Conservation (phyloP, 2,113 vertebrate genomes). For the Capra hircus region DNA sequence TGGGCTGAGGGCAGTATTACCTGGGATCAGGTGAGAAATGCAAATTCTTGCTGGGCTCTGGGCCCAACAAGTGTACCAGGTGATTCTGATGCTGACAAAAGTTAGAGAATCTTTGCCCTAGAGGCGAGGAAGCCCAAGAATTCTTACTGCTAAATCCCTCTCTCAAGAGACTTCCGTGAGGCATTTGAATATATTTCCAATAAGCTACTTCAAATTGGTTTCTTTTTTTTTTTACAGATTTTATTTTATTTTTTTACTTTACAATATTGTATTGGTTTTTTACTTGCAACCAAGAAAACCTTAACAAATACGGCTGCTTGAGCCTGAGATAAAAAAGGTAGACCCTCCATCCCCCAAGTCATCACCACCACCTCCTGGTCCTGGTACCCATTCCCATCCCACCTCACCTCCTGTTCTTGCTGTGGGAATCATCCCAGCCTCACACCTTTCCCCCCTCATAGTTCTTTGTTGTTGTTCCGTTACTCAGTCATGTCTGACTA, state of each 20-base stretch:
- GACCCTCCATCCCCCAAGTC: not conserved
- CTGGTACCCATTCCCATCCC: not conserved
- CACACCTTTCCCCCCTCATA: not conserved
- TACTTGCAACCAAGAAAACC: constrained; percentile 5
- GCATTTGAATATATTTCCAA: constrained; percentile 7
- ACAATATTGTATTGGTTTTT: not conserved
- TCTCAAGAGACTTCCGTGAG: not conserved
- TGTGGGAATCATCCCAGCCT: no score
- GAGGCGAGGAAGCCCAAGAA: not conserved
- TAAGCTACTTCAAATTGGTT: constrained; percentile 25
- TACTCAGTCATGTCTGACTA: not conserved
- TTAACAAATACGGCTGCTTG: not conserved
- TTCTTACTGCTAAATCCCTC: not conserved
- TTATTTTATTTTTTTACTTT: no score
- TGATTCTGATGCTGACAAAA: not conserved
- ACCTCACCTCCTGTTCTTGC: not conserved
- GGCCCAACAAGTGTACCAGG: not conserved
- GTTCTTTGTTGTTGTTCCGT: not conserved
- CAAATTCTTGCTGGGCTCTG: not conserved
- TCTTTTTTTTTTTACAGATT: not conserved
- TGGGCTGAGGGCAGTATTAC: not conserved
- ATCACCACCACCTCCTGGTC: not conserved
- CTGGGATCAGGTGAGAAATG: not conserved
- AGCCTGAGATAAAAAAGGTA: not conserved
- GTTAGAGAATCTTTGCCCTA: not conserved